phyloP scores from a whole-genome alignment of 1,140 invertebrate genomes.

The Scaptomyza hsui region DNA sequence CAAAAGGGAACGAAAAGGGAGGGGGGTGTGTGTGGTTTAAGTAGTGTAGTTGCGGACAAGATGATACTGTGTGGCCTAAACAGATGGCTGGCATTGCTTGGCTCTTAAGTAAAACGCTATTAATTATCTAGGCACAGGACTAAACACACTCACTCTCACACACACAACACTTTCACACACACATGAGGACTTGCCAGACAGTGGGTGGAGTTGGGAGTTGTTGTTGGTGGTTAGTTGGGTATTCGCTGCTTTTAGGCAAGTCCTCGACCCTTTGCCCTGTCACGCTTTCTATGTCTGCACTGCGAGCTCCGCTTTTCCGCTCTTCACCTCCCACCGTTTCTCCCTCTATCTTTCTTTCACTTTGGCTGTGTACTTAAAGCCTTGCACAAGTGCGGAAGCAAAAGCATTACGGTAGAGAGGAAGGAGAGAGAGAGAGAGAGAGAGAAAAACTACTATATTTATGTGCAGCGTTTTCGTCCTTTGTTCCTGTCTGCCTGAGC shows the following conservation, averaged over 20 bases:
- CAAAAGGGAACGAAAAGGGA: background rate
- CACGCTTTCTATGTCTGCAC: slow-evolving; percentile 11
- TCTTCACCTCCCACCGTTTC: background rate
- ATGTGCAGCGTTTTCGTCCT: slow-evolving; percentile 50
- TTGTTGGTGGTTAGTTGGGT: background rate
- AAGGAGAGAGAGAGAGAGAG: no score
- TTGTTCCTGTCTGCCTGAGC: slow-evolving; percentile 28
- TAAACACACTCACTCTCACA: slow-evolving; percentile 20
- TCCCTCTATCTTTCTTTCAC: background rate
- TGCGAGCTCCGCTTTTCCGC: background rate
- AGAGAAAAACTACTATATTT: slow-evolving; percentile 39
- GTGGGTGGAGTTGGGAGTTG: background rate
- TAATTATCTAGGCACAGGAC: slow-evolving; percentile 62
- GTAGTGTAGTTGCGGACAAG: slow-evolving; percentile 22
- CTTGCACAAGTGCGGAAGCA: slow-evolving; percentile 66
- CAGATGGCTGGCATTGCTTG: slow-evolving; percentile 77
- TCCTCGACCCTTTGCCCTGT: slow-evolving; percentile 23
- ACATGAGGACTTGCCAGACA: slow-evolving; percentile 11
- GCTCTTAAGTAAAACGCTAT: slow-evolving; percentile 79
- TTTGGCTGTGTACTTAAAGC: slow-evolving; percentile 24
- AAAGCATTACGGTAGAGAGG: slow-evolving; percentile 64
- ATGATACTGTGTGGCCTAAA: slow-evolving; percentile 53
- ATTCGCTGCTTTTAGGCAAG: slow-evolving; percentile 35
- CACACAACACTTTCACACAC: slow-evolving; percentile 13
- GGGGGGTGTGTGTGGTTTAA: slow-evolving; percentile 7